Conservation (phyloP, 2,888 invertebrate species). For the Melieria picta region DNA sequence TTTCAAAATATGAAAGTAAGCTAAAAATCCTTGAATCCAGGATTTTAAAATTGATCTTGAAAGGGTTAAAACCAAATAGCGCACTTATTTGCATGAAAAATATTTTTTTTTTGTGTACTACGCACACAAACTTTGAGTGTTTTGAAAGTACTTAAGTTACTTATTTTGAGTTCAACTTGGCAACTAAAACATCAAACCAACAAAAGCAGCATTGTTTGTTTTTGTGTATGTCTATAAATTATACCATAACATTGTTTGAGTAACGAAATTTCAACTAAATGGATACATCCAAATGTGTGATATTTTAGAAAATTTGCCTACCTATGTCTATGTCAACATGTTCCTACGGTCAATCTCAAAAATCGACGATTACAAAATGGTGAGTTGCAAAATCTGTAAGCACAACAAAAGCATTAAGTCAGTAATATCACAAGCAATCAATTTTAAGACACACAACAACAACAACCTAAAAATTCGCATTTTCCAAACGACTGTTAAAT, state of each 20-base stretch:
- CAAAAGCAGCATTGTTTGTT: not conserved
- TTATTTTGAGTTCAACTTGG: not conserved
- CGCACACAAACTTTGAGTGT: too few relatives aligned
- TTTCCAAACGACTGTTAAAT: too few relatives aligned
- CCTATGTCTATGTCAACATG: conserved; percentile 92
- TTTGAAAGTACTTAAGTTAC: too few relatives aligned
- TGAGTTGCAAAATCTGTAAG: conserved; percentile 72
- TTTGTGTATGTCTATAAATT: not conserved
- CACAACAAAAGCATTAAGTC: conserved; percentile 12
- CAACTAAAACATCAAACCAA: not conserved
- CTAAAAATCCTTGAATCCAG: too few relatives aligned
- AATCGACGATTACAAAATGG: conserved; percentile 99
- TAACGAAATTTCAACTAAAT: conserved; percentile 28
- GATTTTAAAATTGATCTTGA: too few relatives aligned
- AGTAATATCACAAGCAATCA: not conserved
- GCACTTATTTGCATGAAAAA: too few relatives aligned
- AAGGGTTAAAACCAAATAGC: too few relatives aligned
- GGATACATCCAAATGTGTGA: conserved; percentile 44
- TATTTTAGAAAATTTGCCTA: conserved; percentile 81
- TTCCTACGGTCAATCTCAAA: conserved; percentile 97
- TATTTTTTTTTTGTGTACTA: too few relatives aligned
- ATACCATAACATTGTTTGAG: not conserved
- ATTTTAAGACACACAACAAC: too few relatives aligned
- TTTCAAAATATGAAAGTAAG: too few relatives aligned
- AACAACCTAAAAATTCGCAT: too few relatives aligned